These are phyloP conservation scores for Leucania comma DNA, from an alignment of 2,888 invertebrate species.

Conservation along the genomic window DNA sequence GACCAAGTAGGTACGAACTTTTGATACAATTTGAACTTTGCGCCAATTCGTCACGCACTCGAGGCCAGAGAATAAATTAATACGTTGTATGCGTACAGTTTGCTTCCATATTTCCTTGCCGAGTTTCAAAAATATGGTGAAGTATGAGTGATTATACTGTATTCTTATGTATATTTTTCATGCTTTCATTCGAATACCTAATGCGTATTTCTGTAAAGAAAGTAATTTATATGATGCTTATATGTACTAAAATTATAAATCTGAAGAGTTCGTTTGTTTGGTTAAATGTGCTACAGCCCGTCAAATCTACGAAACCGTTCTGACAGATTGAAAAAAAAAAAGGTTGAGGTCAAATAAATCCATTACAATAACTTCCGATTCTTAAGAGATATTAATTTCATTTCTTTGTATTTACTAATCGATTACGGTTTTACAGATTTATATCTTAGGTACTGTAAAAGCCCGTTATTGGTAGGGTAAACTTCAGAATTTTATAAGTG, in stretches of 20 bases:
- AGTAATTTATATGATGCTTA: not conserved
- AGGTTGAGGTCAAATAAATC: too few relatives aligned
- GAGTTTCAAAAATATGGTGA: constrained; percentile 29
- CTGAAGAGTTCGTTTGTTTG: too few relatives aligned
- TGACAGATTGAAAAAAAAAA: too few relatives aligned
- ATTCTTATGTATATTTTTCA: not conserved
- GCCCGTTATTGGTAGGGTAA: too few relatives aligned
- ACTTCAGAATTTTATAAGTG: too few relatives aligned
- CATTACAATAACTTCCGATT: too few relatives aligned
- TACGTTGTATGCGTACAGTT: constrained; percentile 30
- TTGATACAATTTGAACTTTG: constrained; percentile 64
- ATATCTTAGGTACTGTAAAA: too few relatives aligned
- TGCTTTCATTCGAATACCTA: constrained; percentile 1
- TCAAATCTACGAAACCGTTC: too few relatives aligned
- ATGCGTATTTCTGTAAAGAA: not conserved
- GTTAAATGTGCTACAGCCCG: too few relatives aligned
- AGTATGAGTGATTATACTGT: constrained; percentile 8
- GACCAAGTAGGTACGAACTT: constrained; percentile 56
- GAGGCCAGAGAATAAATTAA: constrained; percentile 51
- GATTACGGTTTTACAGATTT: too few relatives aligned
- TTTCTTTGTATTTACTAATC: too few relatives aligned
- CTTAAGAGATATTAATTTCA: too few relatives aligned
- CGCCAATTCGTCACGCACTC: constrained; percentile 61
- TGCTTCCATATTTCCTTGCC: constrained; percentile 25
- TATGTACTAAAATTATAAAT: not conserved